Evolutionary conservation across 2,888 invertebrate species (phyloP), one percentile per base, ranked within the genome.

Genomic region (Eupithecia pulchellata): DNA sequence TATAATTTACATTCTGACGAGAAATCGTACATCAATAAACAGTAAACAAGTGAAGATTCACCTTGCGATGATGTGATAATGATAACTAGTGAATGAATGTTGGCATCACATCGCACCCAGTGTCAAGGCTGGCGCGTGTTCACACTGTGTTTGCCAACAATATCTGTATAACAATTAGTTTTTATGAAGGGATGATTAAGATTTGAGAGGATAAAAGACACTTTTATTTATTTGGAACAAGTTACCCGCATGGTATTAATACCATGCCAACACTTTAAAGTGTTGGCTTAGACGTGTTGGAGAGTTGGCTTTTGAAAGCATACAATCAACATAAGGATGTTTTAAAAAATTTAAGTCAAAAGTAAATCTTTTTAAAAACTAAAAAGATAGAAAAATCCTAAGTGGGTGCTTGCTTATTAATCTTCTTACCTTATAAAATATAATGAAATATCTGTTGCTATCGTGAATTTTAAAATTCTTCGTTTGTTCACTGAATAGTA

Each of bases 51-150:
- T 69, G 62, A 58, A 60, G 60, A 60, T 66, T 64, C 69, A 66
- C 66, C 69, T 65, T 68, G 57, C 61, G 64, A 67, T 69, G 42
- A 60, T 62, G 57, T 68, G 75, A 77, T 72, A 66, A 20, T 27
- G 76, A 79, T 82, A 84, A 81, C 80, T 77, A 79, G 80, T 90
- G 87, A 89, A 90, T 88, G 89, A 86, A 88, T 86, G 86, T 89
- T 89, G 89, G 89, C 90, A 88, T 57, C 29, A 85, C 88, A 88
- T 83, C 79, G 76, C 72, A 73, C 76, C 86, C 86, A 89, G 86
- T 88, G 91, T 90, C 91, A 91, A 90, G 91, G 91, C 80, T 83
- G 76, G 74, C 81, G 84, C 81, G 82, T 84, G 78, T 79, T 74
- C 75, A 75, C 66, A 72, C 72, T 58, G 62, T 64, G 71, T 71